A percentile compares a stretch with the other conserved stretches of the same genome.
Conservation (phyloP, 37 sponge, comb jelly and placozoan species). For the Agelas oroides region DNA sequence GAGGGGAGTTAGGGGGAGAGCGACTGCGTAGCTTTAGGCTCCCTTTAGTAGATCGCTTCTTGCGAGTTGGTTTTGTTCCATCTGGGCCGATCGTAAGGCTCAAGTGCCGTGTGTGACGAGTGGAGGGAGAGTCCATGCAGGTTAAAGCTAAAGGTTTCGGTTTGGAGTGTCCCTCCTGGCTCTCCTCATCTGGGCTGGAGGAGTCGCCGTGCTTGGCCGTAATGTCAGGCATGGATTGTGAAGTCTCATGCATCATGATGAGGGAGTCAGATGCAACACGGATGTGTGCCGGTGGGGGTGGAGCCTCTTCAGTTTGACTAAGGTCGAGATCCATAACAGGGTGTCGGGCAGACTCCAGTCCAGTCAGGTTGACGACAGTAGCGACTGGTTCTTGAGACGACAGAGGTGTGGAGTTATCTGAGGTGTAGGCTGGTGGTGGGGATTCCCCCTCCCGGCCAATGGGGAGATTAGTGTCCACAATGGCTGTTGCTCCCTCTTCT, state of each 20-base stretch:
- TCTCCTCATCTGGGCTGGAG: slow-evolving; percentile 8
- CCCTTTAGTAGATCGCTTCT: slow-evolving; percentile 14
- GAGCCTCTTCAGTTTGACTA: background rate
- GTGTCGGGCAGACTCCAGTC: slow-evolving; percentile 11
- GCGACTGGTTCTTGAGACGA: no score
- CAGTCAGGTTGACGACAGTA: background rate
- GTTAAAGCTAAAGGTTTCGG: background rate
- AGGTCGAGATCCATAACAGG: slow-evolving; percentile 26
- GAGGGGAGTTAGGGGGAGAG: slow-evolving; percentile 64
- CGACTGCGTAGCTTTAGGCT: slow-evolving; percentile 48
- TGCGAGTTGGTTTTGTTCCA: background rate
- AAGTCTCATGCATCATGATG: slow-evolving; percentile 13
- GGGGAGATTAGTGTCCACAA: no score
- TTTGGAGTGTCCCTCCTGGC: background rate
- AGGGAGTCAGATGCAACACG: slow-evolving; percentile 20
- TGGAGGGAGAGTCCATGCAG: no score
- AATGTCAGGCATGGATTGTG: slow-evolving; percentile 37
- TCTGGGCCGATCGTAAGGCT: slow-evolving; percentile 1
- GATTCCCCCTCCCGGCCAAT: background rate
- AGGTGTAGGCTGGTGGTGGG: background rate
- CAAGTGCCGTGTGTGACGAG: slow-evolving; percentile 31
- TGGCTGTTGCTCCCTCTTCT: background rate
- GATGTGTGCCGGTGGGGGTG: background rate
- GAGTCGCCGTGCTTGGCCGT: background rate
- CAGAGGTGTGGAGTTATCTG: slow-evolving; percentile 4